These are phyloP conservation scores for Sciurus niger DNA, from an alignment of 2,113 vertebrate species.

Conservation along the genomic window DNA sequence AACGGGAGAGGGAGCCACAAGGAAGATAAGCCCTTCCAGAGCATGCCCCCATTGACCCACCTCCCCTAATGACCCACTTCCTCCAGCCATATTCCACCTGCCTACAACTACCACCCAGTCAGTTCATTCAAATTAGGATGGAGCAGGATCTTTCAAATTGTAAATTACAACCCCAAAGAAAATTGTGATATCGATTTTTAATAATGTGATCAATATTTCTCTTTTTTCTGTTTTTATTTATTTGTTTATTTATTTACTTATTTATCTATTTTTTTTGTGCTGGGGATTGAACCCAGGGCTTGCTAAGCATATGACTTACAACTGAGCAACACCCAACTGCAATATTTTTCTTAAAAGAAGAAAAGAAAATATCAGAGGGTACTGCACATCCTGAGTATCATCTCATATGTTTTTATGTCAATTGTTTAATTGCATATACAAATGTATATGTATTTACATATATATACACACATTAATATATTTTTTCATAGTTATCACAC, in stretches of 20 bases:
- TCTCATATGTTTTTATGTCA: background rate
- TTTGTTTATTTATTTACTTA: background rate
- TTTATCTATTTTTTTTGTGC: background rate
- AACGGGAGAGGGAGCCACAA: too few species aligned
- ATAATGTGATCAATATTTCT: background rate
- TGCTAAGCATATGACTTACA: background rate
- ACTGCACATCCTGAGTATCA: background rate
- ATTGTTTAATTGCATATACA: background rate
- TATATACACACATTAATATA: background rate
- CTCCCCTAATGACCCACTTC: too few species aligned
- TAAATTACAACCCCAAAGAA: background rate
- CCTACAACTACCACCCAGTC: too few species aligned
- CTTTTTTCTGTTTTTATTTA: background rate
- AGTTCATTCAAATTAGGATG: too few species aligned
- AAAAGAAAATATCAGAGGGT: background rate
- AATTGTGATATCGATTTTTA: background rate
- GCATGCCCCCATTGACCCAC: too few species aligned
- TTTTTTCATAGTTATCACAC: background rate
- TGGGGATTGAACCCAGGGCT: background rate
- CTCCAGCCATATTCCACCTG: too few species aligned
- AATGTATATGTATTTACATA: background rate
- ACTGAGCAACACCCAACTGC: background rate
- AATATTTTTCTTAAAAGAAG: background rate
- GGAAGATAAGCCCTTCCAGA: too few species aligned
- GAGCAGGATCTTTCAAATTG: background rate